phyloP scores from a whole-genome alignment of 2,113 vertebrate species.

The Serranochromis macrocephalus region DNA sequence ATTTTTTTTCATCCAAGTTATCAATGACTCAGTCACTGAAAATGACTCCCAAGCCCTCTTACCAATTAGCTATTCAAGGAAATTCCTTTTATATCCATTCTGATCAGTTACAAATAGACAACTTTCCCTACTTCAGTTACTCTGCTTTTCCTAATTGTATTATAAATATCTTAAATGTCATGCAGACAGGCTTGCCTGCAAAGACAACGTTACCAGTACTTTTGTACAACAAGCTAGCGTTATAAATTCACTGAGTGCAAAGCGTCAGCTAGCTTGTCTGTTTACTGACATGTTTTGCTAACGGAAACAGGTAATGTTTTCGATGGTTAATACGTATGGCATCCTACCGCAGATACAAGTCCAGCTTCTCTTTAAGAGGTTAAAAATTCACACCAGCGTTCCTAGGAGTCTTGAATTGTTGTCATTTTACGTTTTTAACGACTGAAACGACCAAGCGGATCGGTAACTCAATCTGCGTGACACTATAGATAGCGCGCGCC shows the following conservation, averaged over 20 bases:
- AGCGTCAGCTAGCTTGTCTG: neutral
- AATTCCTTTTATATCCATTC: neutral
- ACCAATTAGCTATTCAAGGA: neutral
- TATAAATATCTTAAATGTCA: fast-evolving
- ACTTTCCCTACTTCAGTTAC: neutral
- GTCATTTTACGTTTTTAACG: neutral
- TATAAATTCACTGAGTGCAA: neutral
- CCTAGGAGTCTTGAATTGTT: neutral
- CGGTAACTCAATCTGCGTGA: fast-evolving
- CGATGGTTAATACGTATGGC: neutral
- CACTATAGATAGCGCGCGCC: constrained; percentile 2
- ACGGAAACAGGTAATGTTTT: neutral
- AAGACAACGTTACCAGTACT: fast-evolving
- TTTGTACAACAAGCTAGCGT: neutral
- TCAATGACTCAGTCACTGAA: neutral
- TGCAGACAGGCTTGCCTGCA: neutral
- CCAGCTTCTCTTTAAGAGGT: neutral
- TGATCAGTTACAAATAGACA: neutral
- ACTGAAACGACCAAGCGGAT: neutral
- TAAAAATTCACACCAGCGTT: neutral
- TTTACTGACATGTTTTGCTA: neutral
- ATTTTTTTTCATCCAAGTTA: neutral
- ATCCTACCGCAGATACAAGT: constrained; percentile 15
- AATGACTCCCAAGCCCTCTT: neutral
- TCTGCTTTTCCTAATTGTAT: neutral